A percentile compares a stretch with the other conserved stretches of the same genome.
Evolutionary conservation across 2,113 vertebrate species (phyloP).

Genomic region (Strigops habroptila): DNA sequence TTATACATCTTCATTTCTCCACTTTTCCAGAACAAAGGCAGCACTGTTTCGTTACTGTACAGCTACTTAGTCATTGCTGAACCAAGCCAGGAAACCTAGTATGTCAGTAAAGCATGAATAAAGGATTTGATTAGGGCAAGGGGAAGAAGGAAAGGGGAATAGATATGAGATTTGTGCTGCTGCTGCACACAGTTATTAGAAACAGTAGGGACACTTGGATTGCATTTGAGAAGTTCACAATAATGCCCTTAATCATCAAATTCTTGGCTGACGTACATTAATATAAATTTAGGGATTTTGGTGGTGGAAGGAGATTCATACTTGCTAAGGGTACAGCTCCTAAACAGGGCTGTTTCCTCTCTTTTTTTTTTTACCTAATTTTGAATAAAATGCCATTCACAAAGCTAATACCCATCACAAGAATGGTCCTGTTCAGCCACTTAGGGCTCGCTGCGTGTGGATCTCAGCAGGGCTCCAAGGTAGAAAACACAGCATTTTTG

Average conservation of each 20-base stretch:
- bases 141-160: neutral
- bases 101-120: conserved; percentile 37
- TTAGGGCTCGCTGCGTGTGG: neutral
- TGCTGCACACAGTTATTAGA: neutral
- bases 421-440: neutral
- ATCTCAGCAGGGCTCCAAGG: neutral
- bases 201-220: neutral
- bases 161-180: neutral
- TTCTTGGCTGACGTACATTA: neutral
- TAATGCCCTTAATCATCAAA: neutral
- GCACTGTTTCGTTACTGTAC: conserved; percentile 23
- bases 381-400: neutral
- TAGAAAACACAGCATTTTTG: neutral
- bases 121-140: conserved; percentile 41
- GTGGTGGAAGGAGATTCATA: neutral
- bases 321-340: neutral
- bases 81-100: neutral
- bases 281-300: neutral
- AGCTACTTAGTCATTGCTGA: conserved; percentile 20
- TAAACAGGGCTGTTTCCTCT: neutral
- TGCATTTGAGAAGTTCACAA: neutral
- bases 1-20: conserved; percentile 7
- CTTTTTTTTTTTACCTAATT: neutral
- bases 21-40: conserved; percentile 41
- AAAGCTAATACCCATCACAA: neutral